These are phyloP conservation scores for Drosophila ficusphila DNA, from an alignment of 1,140 invertebrate genomes.

Conservation along the genomic window DNA sequence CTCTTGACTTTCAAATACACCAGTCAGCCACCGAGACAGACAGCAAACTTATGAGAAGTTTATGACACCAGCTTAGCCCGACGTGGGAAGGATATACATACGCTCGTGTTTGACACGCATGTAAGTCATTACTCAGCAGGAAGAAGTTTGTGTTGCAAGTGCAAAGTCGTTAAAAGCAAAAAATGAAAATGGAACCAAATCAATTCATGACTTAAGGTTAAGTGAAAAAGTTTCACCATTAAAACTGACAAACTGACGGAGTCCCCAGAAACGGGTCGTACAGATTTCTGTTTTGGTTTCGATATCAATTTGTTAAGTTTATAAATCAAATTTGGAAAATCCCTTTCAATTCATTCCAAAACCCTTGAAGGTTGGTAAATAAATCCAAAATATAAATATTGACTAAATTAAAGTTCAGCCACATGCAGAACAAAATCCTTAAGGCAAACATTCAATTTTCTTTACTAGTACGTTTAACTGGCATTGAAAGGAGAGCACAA, in stretches of 20 bases:
- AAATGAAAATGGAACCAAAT: constrained; percentile 47
- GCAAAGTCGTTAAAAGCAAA: constrained; percentile 68
- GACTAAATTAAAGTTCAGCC: background rate
- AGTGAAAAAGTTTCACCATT: constrained; percentile 76
- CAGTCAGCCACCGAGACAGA: constrained; percentile 18
- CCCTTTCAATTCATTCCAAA: background rate
- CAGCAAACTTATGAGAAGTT: constrained; percentile 61
- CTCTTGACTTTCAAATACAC: constrained; percentile 69
- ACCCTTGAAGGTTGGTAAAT: background rate
- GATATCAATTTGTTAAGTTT: background rate
- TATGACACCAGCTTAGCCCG: constrained; percentile 63
- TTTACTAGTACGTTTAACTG: constrained; percentile 17
- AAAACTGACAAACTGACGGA: constrained; percentile 63
- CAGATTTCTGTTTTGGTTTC: background rate
- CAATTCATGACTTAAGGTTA: constrained; percentile 75
- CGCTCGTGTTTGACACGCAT: constrained; percentile 64
- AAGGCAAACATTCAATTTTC: constrained; percentile 13
- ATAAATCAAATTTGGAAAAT: background rate
- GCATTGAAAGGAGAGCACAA: background rate
- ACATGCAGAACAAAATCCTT: background rate
- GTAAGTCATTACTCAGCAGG: constrained; percentile 74
- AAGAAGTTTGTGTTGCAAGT: constrained; percentile 28
- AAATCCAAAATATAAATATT: background rate
- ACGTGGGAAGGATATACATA: constrained; percentile 37
- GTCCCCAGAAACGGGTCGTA: background rate